A percentile compares a stretch with the other conserved stretches of the same genome.
phyloP scores from a whole-genome alignment of 23 tunicate species.

The Diplosoma virens region DNA sequence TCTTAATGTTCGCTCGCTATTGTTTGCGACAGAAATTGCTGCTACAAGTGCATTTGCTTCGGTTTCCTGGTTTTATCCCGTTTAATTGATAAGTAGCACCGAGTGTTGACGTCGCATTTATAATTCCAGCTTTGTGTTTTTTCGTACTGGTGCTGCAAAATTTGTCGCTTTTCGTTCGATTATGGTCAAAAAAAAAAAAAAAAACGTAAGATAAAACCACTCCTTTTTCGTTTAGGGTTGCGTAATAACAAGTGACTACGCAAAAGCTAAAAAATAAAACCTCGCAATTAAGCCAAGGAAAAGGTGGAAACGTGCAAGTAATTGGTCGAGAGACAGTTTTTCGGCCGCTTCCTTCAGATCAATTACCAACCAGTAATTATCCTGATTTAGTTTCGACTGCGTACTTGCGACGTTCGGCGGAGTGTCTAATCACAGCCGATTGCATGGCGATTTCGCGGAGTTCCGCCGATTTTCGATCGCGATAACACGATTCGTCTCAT shows the following conservation, averaged over 20 bases:
- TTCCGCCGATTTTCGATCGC: background rate
- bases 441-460: slow-evolving; percentile 11
- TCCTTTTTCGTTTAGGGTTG: no score
- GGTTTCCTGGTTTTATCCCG: no score
- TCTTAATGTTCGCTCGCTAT: background rate
- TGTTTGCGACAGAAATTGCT: background rate
- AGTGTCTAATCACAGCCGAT: background rate
- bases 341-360: background rate
- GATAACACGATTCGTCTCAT: background rate
- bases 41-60: background rate
- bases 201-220: no score
- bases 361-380: slow-evolving; percentile 9
- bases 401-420: background rate
- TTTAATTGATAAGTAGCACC: no score
- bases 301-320: slow-evolving; percentile 20
- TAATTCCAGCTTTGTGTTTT: no score
- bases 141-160: no score
- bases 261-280: background rate
- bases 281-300: background rate
- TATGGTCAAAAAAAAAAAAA: no score
- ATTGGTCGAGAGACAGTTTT: background rate
- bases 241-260: no score
- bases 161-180: no score
- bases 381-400: background rate
- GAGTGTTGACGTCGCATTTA: no score